These are phyloP conservation scores for Bombylius discolor DNA, from an alignment of 2,888 invertebrate species.

Conservation along the genomic window DNA sequence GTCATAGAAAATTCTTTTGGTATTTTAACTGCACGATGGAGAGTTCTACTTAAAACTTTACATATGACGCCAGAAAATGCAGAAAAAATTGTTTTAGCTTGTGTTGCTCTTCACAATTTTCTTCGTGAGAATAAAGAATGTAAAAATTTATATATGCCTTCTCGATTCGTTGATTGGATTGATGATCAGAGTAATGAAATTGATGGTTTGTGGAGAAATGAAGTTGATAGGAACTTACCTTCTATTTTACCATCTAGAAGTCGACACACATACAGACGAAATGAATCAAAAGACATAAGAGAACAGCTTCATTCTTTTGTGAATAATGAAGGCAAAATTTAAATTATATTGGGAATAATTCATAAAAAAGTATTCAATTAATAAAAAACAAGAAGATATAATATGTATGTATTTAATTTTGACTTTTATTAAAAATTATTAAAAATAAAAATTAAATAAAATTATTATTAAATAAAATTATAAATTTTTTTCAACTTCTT, in stretches of 20 bases:
- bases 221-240: no score
- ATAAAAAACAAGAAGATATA: no score
- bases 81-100: not conserved
- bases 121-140: not conserved
- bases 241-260: not conserved
- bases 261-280: not conserved
- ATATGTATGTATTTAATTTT: no score
- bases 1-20: conserved; percentile 12
- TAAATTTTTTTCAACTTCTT: no score
- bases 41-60: not conserved
- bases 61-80: not conserved
- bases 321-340: no score
- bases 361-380: no score
- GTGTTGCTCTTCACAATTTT: not conserved
- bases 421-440: no score
- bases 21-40: conserved; percentile 6
- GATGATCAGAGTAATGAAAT: not conserved
- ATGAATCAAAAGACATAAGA: not conserved
- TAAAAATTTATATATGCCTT: not conserved
- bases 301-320: no score
- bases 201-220: not conserved
- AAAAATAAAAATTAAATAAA: no score
- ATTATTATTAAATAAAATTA: no score
- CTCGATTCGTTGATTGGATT: not conserved
- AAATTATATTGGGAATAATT: no score